Conservation (phyloP, 2,888 invertebrate genomes). For the Mesorhabditis belari region DNA sequence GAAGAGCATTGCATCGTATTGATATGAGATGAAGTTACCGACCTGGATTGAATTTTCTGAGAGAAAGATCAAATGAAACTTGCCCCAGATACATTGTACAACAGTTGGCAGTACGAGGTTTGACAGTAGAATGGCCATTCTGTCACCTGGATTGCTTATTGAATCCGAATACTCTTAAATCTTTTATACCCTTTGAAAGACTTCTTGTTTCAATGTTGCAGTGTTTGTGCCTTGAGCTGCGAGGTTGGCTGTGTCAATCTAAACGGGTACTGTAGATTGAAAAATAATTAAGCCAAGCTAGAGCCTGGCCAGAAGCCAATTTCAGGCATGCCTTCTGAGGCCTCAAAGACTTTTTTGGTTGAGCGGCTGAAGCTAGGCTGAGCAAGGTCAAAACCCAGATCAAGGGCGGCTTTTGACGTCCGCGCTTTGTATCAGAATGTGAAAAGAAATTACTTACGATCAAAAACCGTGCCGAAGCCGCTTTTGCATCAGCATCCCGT, state of each 20-base stretch:
- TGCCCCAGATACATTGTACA: background rate
- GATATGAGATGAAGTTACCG: background rate
- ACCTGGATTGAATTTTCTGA: background rate
- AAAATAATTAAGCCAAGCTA: too few relatives aligned
- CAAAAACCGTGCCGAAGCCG: background rate
- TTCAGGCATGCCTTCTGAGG: too few relatives aligned
- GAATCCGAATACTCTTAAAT: too few relatives aligned
- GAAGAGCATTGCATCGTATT: background rate
- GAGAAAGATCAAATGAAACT: background rate
- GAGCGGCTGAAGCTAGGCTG: too few relatives aligned
- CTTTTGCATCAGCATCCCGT: background rate
- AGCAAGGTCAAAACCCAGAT: too few relatives aligned
- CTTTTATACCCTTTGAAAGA: background rate
- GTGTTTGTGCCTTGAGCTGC: background rate
- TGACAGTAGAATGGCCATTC: background rate
- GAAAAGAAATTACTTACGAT: background rate
- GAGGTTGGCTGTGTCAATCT: background rate
- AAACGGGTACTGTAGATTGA: background rate
- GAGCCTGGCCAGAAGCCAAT: too few relatives aligned
- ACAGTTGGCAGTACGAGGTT: background rate
- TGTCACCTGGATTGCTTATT: background rate
- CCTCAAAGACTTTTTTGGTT: too few relatives aligned
- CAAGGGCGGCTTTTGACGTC: too few relatives aligned
- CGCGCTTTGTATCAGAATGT: background rate
- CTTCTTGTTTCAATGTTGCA: background rate